Evolutionary conservation across 2,797 vertebrate genomes (phyloP).

Genomic region (Cossypha niveicapilla): DNA sequence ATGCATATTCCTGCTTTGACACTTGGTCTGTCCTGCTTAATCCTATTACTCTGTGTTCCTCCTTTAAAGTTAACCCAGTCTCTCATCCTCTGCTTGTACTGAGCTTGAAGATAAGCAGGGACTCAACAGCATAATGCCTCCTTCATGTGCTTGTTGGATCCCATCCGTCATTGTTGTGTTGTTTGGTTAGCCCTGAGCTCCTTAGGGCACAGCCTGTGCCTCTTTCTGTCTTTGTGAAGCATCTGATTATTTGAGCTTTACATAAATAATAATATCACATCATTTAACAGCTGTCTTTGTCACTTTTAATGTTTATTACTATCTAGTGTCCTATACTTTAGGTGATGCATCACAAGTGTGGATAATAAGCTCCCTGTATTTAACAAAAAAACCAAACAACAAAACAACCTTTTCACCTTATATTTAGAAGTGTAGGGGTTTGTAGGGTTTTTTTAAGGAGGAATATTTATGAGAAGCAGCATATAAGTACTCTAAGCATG

Average conservation of each 20-base stretch:
- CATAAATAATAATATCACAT: conserved; percentile 18
- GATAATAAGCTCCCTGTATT: background rate
- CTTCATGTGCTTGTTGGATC: background rate
- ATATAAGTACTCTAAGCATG: background rate
- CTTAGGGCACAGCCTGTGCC: background rate
- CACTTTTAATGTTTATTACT: conserved; percentile 1
- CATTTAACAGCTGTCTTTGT: conserved; percentile 3
- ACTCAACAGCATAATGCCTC: background rate
- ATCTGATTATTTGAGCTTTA: background rate
- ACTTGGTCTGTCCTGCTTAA: conserved; percentile 29
- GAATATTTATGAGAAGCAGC: background rate
- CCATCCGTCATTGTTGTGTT: background rate
- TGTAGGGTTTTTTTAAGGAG: background rate
- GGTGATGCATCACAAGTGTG: background rate
- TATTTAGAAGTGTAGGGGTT: background rate
- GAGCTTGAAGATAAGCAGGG: conserved; percentile 24
- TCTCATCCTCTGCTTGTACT: conserved; percentile 30
- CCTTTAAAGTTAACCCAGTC: conserved; percentile 17
- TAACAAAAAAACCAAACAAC: background rate
- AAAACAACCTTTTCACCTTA: background rate
- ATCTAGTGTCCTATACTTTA: background rate
- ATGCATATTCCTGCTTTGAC: conserved; percentile 38
- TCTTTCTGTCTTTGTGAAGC: conserved; percentile 2
- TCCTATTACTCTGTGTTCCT: background rate
- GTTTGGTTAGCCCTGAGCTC: conserved; percentile 27